Evolutionary conservation across 2,113 vertebrate genomes (phyloP), one percentile per base, ranked within the genome.

Genomic region (Proteles cristata): DNA sequence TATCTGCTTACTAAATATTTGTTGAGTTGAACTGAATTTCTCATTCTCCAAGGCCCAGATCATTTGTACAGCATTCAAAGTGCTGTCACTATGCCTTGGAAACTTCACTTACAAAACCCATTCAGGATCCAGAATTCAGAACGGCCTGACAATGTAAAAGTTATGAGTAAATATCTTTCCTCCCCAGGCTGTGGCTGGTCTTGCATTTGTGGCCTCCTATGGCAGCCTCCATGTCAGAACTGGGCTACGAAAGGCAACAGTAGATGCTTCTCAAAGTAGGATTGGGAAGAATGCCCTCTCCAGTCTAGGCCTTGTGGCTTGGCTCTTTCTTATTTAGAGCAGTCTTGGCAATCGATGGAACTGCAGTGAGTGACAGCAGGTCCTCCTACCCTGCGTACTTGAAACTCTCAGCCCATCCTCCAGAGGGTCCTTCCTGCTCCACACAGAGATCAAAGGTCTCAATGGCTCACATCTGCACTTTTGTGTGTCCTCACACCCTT

Each of bases 331-430:
- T 15, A 15, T 81, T 28, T 84, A 43, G 17, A 19, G 35, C 28
- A 33, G 19, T 0, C 63, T 35, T 16, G 6, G 43, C 58, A 21
- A 0, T 4, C 1, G 4, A 76, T 7, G 25, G 2, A 68, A 76
- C 15, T 17, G 4, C 26, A 16, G 1, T 4, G n/a, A 74, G 61
- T 45, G 63, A 31, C 55, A 11, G 19, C 0, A 14, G 66, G 39
- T 31, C 21, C 39, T n/a, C 16, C 39, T 7, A 8, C 11, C 28
- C 43, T 2, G 0, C 3, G 26, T 4, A 19, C 10, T 0, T 43
- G 66, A 28, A 33, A 31, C 14, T 4, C 4, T 76, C 43, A 63
- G 4, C 50, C 80, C 35, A 8, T 33, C 31, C 16, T 63, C 28
- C 23, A 0, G 2, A 25, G 23, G 16, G 5, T 26, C 61, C 19